Percentiles rank a stretch among this genome's conserved stretches.
phyloP scores from a whole-genome alignment of 2,113 vertebrate genomes.

The Phoenicopterus ruber region DNA sequence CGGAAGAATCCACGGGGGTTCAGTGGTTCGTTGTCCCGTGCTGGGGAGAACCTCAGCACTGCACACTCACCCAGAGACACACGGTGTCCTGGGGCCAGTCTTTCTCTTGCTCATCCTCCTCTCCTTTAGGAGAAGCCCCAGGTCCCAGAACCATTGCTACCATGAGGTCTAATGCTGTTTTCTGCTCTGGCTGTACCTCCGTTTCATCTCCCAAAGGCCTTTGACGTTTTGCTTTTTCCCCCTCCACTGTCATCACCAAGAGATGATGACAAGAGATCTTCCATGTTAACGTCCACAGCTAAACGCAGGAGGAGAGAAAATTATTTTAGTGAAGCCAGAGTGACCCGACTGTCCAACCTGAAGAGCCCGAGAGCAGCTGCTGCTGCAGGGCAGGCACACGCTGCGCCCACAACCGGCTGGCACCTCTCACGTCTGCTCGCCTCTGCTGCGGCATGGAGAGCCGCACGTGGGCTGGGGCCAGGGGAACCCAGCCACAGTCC shows the following conservation, averaged over 20 bases:
- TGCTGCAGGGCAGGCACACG: background rate
- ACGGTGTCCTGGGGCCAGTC: no score
- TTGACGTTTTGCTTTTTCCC: background rate
- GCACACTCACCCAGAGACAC: background rate
- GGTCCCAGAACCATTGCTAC: background rate
- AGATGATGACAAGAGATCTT: background rate
- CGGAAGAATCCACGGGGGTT: background rate
- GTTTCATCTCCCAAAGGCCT: background rate
- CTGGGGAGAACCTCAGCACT: background rate
- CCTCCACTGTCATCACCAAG: background rate
- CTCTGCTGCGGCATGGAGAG: background rate
- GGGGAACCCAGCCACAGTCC: background rate
- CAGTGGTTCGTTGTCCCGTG: accelerated
- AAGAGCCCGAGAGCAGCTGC: background rate
- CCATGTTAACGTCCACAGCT: accelerated
- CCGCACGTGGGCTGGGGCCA: background rate
- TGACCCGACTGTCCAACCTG: background rate
- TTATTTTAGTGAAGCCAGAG: background rate
- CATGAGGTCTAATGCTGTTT: background rate
- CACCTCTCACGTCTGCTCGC: background rate
- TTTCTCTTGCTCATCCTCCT: background rate
- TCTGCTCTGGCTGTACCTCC: background rate
- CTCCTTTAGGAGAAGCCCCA: background rate
- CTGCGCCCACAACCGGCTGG: background rate
- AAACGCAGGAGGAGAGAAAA: background rate